Evolutionary conservation across 1,140 invertebrate species (phyloP), one percentile per base, ranked within the genome.

Genomic region (Odontomachus brunneus): DNA sequence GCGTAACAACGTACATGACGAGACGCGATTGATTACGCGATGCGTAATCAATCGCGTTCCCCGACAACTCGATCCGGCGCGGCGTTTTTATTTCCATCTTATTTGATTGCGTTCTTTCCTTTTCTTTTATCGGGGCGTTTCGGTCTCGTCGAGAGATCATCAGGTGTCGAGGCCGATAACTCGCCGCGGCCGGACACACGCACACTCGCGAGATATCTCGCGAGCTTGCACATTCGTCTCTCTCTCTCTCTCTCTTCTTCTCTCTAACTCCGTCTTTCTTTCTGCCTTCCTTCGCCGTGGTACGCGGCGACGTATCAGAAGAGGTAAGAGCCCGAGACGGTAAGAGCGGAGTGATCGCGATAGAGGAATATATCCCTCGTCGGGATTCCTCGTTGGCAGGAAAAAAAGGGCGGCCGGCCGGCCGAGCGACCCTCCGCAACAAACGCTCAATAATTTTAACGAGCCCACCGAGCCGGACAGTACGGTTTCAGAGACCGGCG

Each of bases 381-480:
- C 71, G 49, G 38, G 55, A 88, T 88, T 86, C 72, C 60, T 71
- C 12, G 7, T 4, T 69, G 66, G 57, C 48, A 83, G 29, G 38
- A 26, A 75, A 73, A 83, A 84, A 89, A 65, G 49, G 26, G 62
- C 38, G 29, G 24, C 24, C 33, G 17, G 12, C 14, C 53, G 62
- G 5, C 26, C 29, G 38, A 44, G 38, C 38, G 38, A 44, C 3
- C 65, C 48, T 69, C 66, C 48, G 66, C 57, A 71, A 88, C 67
- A 75, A 86, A 83, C 66, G 60, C 74, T 88, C 89, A 93, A 93
- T 93, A 93, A 93, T 93, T 93, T 93, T 93, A 93, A 93, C 91
- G 90, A 93, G 92, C 89, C n/a, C 84, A 74, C 62, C 82, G 69
- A 59, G 55, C 9, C 53, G 19, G 44, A 14, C 29, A 22, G 24